Evolutionary conservation across 2,888 invertebrate genomes (phyloP).

Genomic region (Agonopterix heracliana): DNA sequence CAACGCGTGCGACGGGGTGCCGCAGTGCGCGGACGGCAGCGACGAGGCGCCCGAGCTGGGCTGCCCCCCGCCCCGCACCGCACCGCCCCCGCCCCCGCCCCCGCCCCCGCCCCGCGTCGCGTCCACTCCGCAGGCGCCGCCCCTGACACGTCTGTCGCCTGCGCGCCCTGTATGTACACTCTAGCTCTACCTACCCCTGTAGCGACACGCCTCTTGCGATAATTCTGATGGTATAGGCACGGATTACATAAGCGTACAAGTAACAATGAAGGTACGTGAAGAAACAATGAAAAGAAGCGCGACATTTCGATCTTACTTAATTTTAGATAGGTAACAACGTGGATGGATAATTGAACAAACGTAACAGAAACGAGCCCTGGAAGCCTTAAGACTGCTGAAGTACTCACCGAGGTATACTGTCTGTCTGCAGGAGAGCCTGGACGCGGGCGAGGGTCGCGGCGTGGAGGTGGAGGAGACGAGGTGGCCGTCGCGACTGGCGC

Average conservation of each 20-base stretch:
- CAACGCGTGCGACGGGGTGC: slow-evolving; percentile 95
- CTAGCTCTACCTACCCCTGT: neutral
- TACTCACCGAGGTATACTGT: too few relatives aligned
- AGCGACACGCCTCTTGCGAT: too few relatives aligned
- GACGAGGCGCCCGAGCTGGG: slow-evolving; percentile 92
- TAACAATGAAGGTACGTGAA: too few relatives aligned
- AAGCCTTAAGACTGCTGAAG: too few relatives aligned
- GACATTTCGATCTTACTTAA: too few relatives aligned
- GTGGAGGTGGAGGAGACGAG: slow-evolving; percentile 12
- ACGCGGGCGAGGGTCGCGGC: slow-evolving; percentile 12
- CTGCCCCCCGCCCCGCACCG: slow-evolving; percentile 77
- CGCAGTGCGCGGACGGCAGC: slow-evolving; percentile 93
- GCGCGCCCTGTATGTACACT: slow-evolving; percentile 10
- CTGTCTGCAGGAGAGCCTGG: slow-evolving; percentile 19
- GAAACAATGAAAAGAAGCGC: too few relatives aligned
- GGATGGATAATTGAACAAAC: too few relatives aligned
- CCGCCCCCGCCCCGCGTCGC: slow-evolving; percentile 12
- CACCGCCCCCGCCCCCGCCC: slow-evolving; percentile 42
- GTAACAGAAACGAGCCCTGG: too few relatives aligned
- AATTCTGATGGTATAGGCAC: too few relatives aligned
- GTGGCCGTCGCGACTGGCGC: slow-evolving; percentile 64
- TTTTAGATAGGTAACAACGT: too few relatives aligned
- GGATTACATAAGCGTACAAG: too few relatives aligned
- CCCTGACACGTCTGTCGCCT: slow-evolving; percentile 16
- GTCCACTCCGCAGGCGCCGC: slow-evolving; percentile 11